Conservation (phyloP, 2,797 vertebrate species). For the Characodon lateralis region DNA sequence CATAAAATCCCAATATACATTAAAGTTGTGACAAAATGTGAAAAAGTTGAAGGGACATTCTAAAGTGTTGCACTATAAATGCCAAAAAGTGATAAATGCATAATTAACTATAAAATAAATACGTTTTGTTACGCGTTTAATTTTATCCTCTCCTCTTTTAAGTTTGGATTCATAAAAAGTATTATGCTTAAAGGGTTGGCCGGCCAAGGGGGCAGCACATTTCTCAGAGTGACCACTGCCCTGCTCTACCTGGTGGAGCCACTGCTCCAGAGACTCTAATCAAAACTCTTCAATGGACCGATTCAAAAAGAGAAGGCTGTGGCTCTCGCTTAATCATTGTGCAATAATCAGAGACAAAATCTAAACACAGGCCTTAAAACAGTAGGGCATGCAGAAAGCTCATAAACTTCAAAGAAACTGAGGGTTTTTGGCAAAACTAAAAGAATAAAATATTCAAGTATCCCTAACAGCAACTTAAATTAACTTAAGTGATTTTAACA, state of each 20-base stretch:
- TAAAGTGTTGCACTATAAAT: no score
- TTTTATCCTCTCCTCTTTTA: background rate
- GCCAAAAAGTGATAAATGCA: background rate
- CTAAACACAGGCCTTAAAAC: background rate
- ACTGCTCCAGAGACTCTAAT: background rate
- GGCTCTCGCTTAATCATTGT: background rate
- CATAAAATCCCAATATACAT: background rate
- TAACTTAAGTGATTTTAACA: no score
- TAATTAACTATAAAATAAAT: background rate
- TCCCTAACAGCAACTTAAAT: no score
- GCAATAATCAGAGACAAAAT: background rate
- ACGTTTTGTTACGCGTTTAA: background rate
- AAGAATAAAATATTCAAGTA: background rate
- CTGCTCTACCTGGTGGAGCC: background rate
- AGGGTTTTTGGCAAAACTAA: background rate
- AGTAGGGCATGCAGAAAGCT: background rate
- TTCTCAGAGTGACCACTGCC: background rate
- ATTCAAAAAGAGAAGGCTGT: no score
- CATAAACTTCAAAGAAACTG: background rate
- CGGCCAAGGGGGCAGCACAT: background rate
- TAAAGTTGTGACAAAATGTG: no score
- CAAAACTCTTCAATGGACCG: background rate
- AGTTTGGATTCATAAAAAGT: background rate
- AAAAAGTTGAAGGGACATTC: no score
- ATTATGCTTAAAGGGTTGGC: no score